Base-by-base conservation (phyloP, 1,140 invertebrate genomes). In the Varroa destructor region DNA sequence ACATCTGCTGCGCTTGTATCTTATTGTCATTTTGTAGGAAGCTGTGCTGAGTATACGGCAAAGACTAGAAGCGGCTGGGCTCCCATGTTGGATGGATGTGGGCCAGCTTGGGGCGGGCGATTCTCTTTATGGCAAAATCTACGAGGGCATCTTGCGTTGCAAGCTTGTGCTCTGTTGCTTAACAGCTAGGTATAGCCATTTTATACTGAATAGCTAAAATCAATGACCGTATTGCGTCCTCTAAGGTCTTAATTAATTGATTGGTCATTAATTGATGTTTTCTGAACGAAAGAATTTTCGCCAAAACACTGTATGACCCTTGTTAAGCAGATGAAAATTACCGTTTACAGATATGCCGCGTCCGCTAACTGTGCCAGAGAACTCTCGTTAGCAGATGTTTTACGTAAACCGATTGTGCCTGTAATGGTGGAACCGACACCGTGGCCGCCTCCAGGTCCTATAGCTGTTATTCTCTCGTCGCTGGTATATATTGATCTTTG, bases 1-100 rank as follows among this genome's bases (percentile, higher is more conserved):
- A 51, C 46, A 37, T 54, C 36, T 3, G 70, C 8, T 36, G 3
- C 8, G 3, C 46, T 71, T 56, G 42, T 14, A 46, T 71, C 70
- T 71, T 43, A 12, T 71, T 71, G 3, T 8, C 46, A 51, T 51
- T 51, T 36, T 67, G 70, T 43, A 67, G 71, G 72, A 76, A 70
- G 51, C 72, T 25, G 76, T 77, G 6, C 74, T 77, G 37, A 74
- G 75, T 6, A 71, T 82, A 6, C 71, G 80, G 56, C 77, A 80
- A 43, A 74, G 76, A 57, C 75, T 82, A 42, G 81, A 82, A 71
- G 75, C 78, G 43, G 74, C 77, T 8, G 81, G 81, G 2, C 81
- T 78, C 72, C 77, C 77, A 36, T 82, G 81, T 74, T 82, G 81
- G 80, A 82, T 82, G 81, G 81, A 82, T 74, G 78, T 81, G 61